Evolutionary conservation across 2,888 invertebrate species (phyloP).

Genomic region (Amitus sp.): DNA sequence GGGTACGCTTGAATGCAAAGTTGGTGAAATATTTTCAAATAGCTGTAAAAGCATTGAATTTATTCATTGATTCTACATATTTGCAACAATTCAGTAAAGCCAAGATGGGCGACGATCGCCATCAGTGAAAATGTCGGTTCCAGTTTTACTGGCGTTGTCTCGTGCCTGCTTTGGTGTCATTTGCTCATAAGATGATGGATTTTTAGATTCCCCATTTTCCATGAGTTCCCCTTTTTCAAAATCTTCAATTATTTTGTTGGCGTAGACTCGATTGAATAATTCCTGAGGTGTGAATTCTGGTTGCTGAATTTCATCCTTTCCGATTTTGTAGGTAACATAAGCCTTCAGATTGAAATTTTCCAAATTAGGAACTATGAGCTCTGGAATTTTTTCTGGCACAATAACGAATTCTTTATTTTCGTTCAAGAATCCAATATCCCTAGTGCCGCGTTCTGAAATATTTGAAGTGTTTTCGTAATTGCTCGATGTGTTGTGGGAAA

Average conservation of each 20-base stretch:
- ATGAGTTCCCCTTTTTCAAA: slow-evolving; percentile 77
- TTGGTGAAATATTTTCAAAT: neutral
- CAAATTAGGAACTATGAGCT: slow-evolving; percentile 91
- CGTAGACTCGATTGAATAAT: slow-evolving; percentile 84
- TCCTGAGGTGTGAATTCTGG: slow-evolving; percentile 85
- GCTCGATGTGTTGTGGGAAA: neutral
- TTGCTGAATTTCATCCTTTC: slow-evolving; percentile 76
- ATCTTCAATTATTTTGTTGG: slow-evolving; percentile 80
- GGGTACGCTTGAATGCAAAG: neutral
- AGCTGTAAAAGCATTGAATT: neutral
- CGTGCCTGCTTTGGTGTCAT: slow-evolving; percentile 79
- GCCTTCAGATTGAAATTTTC: slow-evolving; percentile 87
- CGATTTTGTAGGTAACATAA: slow-evolving; percentile 88
- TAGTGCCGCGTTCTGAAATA: slow-evolving; percentile 74
- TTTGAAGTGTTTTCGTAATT: slow-evolving; percentile 1
- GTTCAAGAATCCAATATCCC: slow-evolving; percentile 71
- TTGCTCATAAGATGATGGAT: slow-evolving; percentile 79
- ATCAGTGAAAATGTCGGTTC: slow-evolving; percentile 78
- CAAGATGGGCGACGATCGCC: slow-evolving; percentile 5
- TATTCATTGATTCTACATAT: neutral
- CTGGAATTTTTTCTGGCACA: slow-evolving; percentile 90
- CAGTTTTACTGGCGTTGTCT: slow-evolving; percentile 76
- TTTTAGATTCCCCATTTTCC: slow-evolving; percentile 74
- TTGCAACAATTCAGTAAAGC: neutral
- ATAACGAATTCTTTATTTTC: slow-evolving; percentile 71